Evolutionary conservation across 2,113 vertebrate species (phyloP), one percentile per base, ranked within the genome.

Genomic region (Proterorhinus semilunaris): DNA sequence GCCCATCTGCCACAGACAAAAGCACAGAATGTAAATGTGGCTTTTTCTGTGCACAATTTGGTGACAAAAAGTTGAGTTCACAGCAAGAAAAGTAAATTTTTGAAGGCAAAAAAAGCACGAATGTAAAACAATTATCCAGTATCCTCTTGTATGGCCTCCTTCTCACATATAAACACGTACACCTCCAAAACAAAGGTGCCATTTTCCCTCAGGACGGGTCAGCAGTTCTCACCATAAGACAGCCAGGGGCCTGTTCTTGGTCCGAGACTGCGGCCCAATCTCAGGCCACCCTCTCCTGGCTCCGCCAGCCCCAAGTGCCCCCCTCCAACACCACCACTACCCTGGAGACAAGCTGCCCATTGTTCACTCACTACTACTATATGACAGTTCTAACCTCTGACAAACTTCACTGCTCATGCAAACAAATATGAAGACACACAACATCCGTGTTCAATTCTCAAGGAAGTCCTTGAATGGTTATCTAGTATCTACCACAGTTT

Each of bases 131-230:
- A 63, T 79, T 75, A 55, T 74, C 46, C 59, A 48, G 73, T 79
- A 17, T 53, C 76, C 87, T 85, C 74, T 63, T 81, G 81, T 86
- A 62, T 47, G 71, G 62, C 79, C 66, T 79, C 68, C 36, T 69
- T 75, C 82, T 71, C 77, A 81, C 76, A 79, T 86, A 90, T 84
- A 91, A 78, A 91, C 87, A 91, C 85, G 87, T 80, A 90, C 90
- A 92, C 86, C 86, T 91, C 84, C 62, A 88, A 42, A 92, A 94
- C 92, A 94, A 94, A 94, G 91, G 91, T 93, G 86, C 88, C 88
- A 92, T 94, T 94, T 93, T 92, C 87, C 27, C 87, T 90, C 89
- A 91, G 90, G 90, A 92, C 91, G 91, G 92, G 91, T 93, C 90
- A 93, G 92, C 89, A 91, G 91, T 89, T 92, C 87, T 88, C 89